Evolutionary conservation across 37 sponge, comb jelly and placozoan species (phyloP).

Genomic region (Agelas oroides): DNA sequence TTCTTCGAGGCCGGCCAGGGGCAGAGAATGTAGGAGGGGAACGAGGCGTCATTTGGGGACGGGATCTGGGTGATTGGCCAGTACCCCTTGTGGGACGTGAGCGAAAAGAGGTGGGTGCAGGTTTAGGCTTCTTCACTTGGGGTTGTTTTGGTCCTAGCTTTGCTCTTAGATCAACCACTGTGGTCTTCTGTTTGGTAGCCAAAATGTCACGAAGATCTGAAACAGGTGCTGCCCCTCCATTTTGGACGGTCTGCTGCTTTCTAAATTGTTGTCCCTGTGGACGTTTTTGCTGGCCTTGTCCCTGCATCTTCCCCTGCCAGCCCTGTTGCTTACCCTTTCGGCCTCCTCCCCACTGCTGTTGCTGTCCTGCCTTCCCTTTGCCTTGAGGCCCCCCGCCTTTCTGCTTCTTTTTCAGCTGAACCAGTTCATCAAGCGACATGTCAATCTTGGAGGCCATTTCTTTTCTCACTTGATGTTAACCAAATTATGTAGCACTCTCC

Average conservation of each 20-base stretch:
- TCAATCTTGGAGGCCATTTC: slow-evolving; percentile 43
- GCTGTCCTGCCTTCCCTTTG: neutral
- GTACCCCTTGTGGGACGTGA: neutral
- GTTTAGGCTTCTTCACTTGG: neutral
- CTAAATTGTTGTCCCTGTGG: neutral
- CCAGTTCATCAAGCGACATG: slow-evolving; percentile 49
- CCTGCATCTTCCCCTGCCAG: neutral
- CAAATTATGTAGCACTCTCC: neutral
- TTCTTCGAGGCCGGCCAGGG: slow-evolving; percentile 18
- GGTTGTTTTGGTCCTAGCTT: slow-evolving; percentile 54
- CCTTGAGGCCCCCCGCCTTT: neutral
- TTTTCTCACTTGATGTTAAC: too few relatives aligned
- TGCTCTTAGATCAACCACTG: slow-evolving; percentile 61
- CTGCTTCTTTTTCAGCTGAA: neutral
- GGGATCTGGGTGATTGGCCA: neutral
- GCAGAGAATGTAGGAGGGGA: neutral
- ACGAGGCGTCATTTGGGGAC: neutral
- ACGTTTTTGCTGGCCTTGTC: neutral
- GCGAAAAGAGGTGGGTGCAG: neutral
- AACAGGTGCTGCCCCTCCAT: neutral
- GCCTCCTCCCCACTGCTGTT: neutral
- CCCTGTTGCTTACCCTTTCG: neutral
- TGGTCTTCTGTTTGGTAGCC: slow-evolving; percentile 43
- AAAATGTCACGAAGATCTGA: slow-evolving; percentile 60
- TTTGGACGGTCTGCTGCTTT: neutral